A percentile compares a stretch with the other conserved stretches of the same genome.
These are phyloP conservation scores for Calameuta filiformis DNA, from an alignment of 2,888 invertebrate species.

Conservation along the genomic window DNA sequence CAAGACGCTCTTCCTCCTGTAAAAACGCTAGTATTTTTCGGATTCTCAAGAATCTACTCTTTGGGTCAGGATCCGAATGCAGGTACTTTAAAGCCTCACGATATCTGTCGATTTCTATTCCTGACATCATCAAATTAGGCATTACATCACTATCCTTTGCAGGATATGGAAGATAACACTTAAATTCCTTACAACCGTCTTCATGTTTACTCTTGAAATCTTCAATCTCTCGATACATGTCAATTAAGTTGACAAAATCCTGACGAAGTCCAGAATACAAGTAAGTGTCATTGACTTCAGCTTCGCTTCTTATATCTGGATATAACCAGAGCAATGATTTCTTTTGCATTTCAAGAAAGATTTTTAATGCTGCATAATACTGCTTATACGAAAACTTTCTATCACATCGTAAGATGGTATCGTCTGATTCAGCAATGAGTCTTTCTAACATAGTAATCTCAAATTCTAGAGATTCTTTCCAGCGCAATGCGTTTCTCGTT, in stretches of 20 bases:
- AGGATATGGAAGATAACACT: slow-evolving; percentile 51
- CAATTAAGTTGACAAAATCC: slow-evolving; percentile 36
- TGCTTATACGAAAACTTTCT: slow-evolving; percentile 21
- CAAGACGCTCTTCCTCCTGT: slow-evolving; percentile 15
- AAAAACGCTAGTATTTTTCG: slow-evolving; percentile 29
- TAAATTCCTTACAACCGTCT: slow-evolving; percentile 26
- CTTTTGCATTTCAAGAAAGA: slow-evolving; percentile 48
- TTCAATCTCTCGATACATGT: slow-evolving; percentile 51
- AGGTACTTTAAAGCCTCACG: slow-evolving; percentile 43
- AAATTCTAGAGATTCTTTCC: slow-evolving; percentile 49
- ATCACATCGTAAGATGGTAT: neutral
- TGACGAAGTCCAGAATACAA: slow-evolving; percentile 32
- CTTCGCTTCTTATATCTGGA: slow-evolving; percentile 51
- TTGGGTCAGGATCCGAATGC: slow-evolving; percentile 25
- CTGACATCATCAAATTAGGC: slow-evolving; percentile 48
- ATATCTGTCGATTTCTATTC: slow-evolving; percentile 43
- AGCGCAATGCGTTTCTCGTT: slow-evolving; percentile 34
- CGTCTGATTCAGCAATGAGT: slow-evolving; percentile 10
- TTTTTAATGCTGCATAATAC: slow-evolving; percentile 37
- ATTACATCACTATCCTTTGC: slow-evolving; percentile 31
- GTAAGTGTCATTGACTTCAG: slow-evolving; percentile 51
- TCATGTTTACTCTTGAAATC: slow-evolving; percentile 46
- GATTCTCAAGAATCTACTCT: slow-evolving; percentile 27
- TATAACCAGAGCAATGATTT: slow-evolving; percentile 51
- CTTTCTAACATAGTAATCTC: slow-evolving; percentile 47